Evolutionary conservation across 2,888 invertebrate genomes (phyloP), one percentile per base, ranked within the genome.

Genomic region (Watsonalla binaria): DNA sequence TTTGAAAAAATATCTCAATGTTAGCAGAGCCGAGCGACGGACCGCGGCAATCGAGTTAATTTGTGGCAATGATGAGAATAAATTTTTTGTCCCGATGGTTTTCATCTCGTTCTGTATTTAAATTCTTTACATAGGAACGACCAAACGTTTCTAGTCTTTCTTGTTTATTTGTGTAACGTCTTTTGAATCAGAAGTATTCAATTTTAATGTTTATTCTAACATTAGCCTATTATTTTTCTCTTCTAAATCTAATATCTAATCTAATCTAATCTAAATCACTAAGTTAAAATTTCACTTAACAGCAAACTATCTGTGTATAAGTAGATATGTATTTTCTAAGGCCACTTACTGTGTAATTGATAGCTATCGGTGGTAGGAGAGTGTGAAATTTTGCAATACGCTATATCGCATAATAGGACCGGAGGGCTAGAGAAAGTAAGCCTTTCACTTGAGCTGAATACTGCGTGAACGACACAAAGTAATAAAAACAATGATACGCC

Each of bases 401-500:
- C 74, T 73, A 75, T 74, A 78, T 75, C 74, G 76, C 73, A 74
- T 73, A 66, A 67, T 78, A 87, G 84, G 86, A 85, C 85, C 84
- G 76, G 70, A 89, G 90, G 89, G 90, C 85, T 76, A 76, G 88
- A 84, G 90, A 90, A 90, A 90, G 90, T 82, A 68, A 65, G 83
- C 86, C 90, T 90, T 89, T 90, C 90, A 86, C 90, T 87, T 73
- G 68, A 66, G 64, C 72, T 69, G 72, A 65, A 72, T 79, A 74
- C 78, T 68, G 70, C 72, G 72, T 71, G 63, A 63, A 64, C 62
- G 73, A 70, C 70, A 70, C 65, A 33, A 49, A 75, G 78, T 79
- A 75, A 83, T 82, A 83, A 76, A 78, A 84, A 86, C 84, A 84
- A 84, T 82, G 74, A 78, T 77, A 80, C 68, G 75, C 75, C 77